A percentile compares a stretch with the other conserved stretches of the same genome.
These are phyloP conservation scores for Pangasius mekongensis DNA, from an alignment of 2,797 vertebrate genomes.

Conservation along the genomic window DNA sequence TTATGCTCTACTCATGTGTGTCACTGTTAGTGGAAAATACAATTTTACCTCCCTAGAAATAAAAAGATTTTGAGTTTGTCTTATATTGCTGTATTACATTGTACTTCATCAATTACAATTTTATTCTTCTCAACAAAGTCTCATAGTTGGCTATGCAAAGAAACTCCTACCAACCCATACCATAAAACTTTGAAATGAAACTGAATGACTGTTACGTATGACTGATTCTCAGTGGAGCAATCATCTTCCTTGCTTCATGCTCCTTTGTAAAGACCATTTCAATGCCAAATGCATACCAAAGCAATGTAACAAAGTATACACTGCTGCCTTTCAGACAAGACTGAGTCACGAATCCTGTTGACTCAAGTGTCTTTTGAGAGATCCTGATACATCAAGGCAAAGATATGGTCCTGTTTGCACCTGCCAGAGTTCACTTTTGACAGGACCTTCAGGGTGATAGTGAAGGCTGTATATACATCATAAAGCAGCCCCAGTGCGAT, in stretches of 20 bases:
- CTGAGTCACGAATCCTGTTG: conserved; percentile 25
- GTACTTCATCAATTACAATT: background rate
- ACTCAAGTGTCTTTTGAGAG: conserved; percentile 28
- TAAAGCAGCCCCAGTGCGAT: background rate
- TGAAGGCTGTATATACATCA: background rate
- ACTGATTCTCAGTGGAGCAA: conserved; percentile 31
- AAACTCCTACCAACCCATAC: background rate
- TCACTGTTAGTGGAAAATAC: background rate
- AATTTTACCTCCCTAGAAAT: background rate
- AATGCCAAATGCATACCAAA: conserved; percentile 31
- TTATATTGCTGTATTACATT: background rate
- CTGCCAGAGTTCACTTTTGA: background rate
- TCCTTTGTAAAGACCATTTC: conserved; percentile 14
- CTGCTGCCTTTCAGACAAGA: conserved; percentile 24
- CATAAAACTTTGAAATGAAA: background rate
- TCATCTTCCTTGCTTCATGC: background rate
- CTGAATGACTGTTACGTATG: conserved; percentile 17
- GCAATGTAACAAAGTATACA: conserved; percentile 35
- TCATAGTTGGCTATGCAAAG: background rate
- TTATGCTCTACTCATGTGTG: conserved; percentile 20
- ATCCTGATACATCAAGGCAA: background rate
- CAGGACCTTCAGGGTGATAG: background rate
- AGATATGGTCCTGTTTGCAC: background rate
- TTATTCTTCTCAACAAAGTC: background rate
- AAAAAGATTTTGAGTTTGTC: background rate